A percentile compares a stretch with the other conserved stretches of the same genome.
Evolutionary conservation across 2,113 vertebrate genomes (phyloP).

Genomic region (Geothlypis trichas): DNA sequence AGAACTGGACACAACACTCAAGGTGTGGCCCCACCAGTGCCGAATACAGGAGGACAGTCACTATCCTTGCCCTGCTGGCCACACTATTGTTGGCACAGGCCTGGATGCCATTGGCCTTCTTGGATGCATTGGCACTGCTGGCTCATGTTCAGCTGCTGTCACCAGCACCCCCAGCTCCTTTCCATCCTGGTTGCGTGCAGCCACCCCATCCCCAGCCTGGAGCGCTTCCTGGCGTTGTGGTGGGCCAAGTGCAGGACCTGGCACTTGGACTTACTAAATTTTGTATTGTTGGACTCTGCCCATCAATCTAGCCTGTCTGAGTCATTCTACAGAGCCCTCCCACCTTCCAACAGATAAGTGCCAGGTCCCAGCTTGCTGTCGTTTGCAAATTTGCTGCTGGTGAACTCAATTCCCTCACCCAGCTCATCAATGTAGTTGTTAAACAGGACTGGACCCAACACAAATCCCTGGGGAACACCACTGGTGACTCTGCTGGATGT

Average conservation of each 20-base stretch:
- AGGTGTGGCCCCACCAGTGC: not conserved
- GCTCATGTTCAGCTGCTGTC: not conserved
- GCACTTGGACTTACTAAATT: too few species aligned
- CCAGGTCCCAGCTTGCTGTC: not conserved
- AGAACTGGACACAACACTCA: too few species aligned
- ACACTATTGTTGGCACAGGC: not conserved
- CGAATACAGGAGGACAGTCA: fast-evolving
- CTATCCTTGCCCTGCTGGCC: not conserved
- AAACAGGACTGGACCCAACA: not conserved
- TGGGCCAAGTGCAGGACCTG: not conserved
- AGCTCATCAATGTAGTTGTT: not conserved
- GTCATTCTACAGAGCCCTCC: not conserved
- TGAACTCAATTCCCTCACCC: too few species aligned
- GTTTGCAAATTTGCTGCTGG: not conserved
- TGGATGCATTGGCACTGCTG: not conserved
- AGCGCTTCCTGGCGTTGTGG: not conserved
- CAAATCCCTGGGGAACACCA: not conserved
- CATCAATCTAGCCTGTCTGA: fast-evolving
- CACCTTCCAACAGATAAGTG: not conserved
- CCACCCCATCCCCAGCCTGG: too few species aligned
- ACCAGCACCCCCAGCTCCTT: not conserved
- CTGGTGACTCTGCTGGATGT: fast-evolving
- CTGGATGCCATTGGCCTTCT: not conserved
- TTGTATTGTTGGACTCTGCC: fast-evolving
- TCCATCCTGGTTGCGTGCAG: not conserved